Evolutionary conservation across 2,888 invertebrate species (phyloP).

Genomic region (Callimorpha dominula): DNA sequence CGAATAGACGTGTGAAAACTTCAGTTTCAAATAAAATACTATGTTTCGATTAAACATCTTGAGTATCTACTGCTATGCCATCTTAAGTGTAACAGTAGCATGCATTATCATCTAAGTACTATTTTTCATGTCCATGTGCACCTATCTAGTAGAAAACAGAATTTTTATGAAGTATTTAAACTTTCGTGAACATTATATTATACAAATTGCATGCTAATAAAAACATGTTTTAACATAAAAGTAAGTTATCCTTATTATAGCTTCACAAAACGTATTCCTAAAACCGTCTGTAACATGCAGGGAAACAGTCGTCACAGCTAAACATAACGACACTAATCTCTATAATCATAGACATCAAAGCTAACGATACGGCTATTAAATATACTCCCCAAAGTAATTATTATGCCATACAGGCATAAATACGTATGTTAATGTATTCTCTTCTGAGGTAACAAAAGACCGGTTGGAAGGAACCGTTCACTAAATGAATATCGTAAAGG

Average conservation of each 20-base stretch:
- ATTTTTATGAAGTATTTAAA: no score
- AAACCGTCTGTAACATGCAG: conserved; percentile 22
- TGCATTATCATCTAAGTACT: no score
- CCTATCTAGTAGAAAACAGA: no score
- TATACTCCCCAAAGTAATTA: conserved; percentile 31
- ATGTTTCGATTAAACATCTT: no score
- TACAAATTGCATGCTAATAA: no score
- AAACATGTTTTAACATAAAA: not conserved
- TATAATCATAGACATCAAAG: conserved; percentile 46
- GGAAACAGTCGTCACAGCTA: conserved; percentile 17
- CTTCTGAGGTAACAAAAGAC: conserved; percentile 71
- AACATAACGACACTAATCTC: conserved; percentile 54
- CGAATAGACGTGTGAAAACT: no score
- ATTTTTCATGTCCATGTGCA: no score
- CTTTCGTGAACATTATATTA: no score
- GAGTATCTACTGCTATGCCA: no score
- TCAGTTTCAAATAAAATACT: no score
- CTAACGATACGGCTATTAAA: conserved; percentile 43
- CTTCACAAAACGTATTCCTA: conserved; percentile 4
- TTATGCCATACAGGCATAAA: conserved; percentile 23
- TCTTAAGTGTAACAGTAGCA: no score
- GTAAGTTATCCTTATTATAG: not conserved
- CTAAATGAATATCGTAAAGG: conserved; percentile 68
- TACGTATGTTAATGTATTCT: conserved; percentile 63
- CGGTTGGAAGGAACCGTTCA: conserved; percentile 64